Evolutionary conservation across 2,888 invertebrate species (phyloP).

Genomic region (Mesopsocus fuscifrons): DNA sequence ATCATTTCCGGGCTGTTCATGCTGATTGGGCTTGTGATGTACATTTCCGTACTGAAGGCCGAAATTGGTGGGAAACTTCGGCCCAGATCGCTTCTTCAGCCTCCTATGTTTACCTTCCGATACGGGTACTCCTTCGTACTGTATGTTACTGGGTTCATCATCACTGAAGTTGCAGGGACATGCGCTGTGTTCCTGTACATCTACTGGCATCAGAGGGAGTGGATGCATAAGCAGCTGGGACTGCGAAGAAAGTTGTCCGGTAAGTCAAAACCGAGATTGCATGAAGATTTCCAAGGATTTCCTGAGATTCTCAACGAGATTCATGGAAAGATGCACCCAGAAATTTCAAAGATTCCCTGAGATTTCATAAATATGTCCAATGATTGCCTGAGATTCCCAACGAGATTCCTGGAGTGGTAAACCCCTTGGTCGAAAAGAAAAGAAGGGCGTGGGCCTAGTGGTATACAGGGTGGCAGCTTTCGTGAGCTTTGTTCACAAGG

Average conservation of each 20-base stretch:
- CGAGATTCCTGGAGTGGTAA: no score
- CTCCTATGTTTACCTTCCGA: conserved; percentile 62
- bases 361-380: no score
- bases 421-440: no score
- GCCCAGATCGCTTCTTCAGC: conserved; percentile 52
- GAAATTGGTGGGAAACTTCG: conserved; percentile 76
- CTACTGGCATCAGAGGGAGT: conserved; percentile 51
- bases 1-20: conserved; percentile 78
- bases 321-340: no score
- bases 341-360: no score
- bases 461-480: no score
- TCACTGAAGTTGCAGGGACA: conserved; percentile 69
- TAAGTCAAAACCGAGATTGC: no score
- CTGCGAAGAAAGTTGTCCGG: conserved; percentile 13
- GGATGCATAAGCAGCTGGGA: conserved; percentile 24
- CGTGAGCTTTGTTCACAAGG: no score
- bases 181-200: conserved; percentile 76
- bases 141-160: conserved; percentile 66
- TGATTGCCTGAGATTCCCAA: no score
- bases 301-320: no score
- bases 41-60: conserved; percentile 81
- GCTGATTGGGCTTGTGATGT: conserved; percentile 80
- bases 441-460: no score
- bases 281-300: no score
- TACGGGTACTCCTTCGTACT: conserved; percentile 80